Percentiles rank a stretch among this genome's conserved stretches.
Conservation (phyloP, 2,888 invertebrate species). For the Deilephila porcellus region DNA sequence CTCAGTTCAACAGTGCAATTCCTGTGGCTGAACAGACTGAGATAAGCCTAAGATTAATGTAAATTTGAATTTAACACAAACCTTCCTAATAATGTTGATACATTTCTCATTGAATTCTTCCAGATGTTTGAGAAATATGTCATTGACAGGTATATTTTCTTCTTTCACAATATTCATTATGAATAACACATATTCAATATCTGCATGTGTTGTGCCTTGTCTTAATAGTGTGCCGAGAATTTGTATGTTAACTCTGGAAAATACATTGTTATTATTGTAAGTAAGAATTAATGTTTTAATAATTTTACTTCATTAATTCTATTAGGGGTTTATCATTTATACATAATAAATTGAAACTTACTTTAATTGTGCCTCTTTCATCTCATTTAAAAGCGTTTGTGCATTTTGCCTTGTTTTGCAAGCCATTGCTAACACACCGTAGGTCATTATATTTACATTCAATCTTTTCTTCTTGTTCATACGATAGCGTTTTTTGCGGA, state of each 20-base stretch:
- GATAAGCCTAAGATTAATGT: too few relatives aligned
- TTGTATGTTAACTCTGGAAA: conserved; percentile 88
- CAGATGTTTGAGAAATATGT: conserved; percentile 85
- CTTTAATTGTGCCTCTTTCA: conserved; percentile 88
- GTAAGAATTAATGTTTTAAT: not conserved
- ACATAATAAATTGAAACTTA: conserved; percentile 53
- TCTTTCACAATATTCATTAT: conserved; percentile 87
- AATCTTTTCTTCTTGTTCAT: conserved; percentile 77
- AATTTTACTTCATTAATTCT: too few relatives aligned
- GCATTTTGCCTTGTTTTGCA: conserved; percentile 88
- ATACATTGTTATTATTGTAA: not conserved
- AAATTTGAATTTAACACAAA: conserved; percentile 43
- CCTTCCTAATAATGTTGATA: conserved; percentile 76
- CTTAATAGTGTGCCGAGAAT: conserved; percentile 90
- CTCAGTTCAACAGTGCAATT: too few relatives aligned
- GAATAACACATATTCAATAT: conserved; percentile 88
- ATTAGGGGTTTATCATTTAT: not conserved
- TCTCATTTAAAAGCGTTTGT: conserved; percentile 87
- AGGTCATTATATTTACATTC: conserved; percentile 91
- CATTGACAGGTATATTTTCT: conserved; percentile 86
- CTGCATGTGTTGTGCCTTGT: conserved; percentile 84
- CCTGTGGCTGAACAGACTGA: too few relatives aligned
- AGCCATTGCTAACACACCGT: conserved; percentile 92
- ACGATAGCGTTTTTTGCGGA: conserved; percentile 60
- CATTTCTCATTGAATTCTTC: conserved; percentile 86